These are phyloP conservation scores for Cryptotermes secundus DNA, from an alignment of 1,140 invertebrate species.

Conservation along the genomic window DNA sequence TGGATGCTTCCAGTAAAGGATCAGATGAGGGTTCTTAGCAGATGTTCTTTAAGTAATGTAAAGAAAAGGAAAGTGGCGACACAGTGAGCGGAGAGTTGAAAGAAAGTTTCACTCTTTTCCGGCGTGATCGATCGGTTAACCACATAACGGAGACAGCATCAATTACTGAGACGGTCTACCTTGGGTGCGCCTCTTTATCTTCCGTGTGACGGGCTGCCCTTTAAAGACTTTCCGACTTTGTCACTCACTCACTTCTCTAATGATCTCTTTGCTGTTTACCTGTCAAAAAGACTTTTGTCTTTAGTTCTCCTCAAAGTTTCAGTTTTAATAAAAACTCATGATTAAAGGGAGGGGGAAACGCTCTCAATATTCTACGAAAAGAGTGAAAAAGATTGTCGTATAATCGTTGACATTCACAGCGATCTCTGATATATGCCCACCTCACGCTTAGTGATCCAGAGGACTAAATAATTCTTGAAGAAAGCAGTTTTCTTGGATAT, in stretches of 20 bases:
- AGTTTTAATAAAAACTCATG: neutral
- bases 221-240: neutral
- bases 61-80: too few relatives aligned
- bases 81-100: too few relatives aligned
- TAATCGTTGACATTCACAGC: too few relatives aligned
- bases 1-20: too few relatives aligned
- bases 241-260: neutral
- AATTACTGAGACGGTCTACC: constrained; percentile 1
- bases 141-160: neutral
- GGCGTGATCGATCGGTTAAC: neutral
- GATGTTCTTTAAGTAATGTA: too few relatives aligned
- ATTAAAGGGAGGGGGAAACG: neutral
- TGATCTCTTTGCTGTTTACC: neutral
- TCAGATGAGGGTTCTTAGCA: too few relatives aligned
- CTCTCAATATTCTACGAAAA: too few relatives aligned
- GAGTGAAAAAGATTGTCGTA: too few relatives aligned
- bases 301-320: neutral
- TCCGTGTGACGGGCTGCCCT: neutral
- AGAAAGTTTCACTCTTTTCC: neutral
- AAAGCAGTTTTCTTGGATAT: too few relatives aligned
- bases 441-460: too few relatives aligned
- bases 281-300: neutral
- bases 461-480: too few relatives aligned
- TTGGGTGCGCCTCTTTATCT: neutral
- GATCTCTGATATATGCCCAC: too few relatives aligned